These are phyloP conservation scores for Zaprionus nigranus DNA, from an alignment of 1,140 invertebrate genomes.

Conservation along the genomic window DNA sequence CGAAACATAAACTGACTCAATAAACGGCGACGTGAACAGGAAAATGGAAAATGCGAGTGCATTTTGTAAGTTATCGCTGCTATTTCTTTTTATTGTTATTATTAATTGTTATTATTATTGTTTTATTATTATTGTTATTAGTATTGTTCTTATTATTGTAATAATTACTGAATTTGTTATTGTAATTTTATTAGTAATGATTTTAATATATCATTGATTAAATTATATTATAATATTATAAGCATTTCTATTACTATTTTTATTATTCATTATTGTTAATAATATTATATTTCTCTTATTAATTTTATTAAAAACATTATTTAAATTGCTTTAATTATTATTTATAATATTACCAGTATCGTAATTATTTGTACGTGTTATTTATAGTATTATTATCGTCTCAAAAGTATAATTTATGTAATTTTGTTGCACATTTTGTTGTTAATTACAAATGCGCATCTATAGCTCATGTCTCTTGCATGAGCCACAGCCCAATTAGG, in stretches of 20 bases:
- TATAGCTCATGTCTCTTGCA: constrained; percentile 8
- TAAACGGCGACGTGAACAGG: not conserved
- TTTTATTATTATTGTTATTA: not conserved
- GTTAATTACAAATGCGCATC: constrained; percentile 38
- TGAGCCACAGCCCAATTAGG: not conserved
- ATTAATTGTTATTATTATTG: not conserved
- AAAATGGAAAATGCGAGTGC: not conserved
- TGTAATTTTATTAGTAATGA: not conserved
- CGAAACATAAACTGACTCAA: constrained; percentile 2
- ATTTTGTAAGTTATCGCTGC: not conserved
- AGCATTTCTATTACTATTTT: not conserved
- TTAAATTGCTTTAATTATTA: not conserved
- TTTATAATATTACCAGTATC: not conserved
- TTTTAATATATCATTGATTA: too few species aligned
- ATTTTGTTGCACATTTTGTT: constrained; percentile 9
- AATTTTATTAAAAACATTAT: too few species aligned
- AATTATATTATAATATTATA: not conserved
- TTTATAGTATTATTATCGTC: not conserved
- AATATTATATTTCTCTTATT: too few species aligned
- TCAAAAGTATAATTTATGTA: not conserved
- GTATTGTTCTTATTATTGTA: not conserved
- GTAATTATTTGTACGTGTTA: not conserved
- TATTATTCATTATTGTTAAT: not conserved
- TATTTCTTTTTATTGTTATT: not conserved
- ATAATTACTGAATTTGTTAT: not conserved